Percentiles rank a stretch among this genome's conserved stretches.
phyloP scores from a whole-genome alignment of 2,113 vertebrate genomes.

The Gnathonemus longibarbis region DNA sequence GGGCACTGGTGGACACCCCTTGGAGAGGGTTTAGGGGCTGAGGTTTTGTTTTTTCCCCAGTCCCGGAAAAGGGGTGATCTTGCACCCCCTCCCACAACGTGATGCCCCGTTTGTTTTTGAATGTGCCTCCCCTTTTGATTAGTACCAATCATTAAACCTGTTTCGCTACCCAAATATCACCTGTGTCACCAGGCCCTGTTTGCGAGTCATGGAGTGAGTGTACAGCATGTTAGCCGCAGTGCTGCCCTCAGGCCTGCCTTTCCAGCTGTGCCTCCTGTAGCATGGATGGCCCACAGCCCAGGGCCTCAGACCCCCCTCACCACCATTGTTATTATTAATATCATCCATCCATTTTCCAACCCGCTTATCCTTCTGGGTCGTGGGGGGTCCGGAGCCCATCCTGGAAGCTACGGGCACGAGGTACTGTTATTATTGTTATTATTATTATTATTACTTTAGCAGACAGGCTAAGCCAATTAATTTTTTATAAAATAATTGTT shows the following conservation, averaged over 20 bases:
- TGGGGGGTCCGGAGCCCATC: too few species aligned
- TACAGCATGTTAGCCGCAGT: not conserved
- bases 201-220: not conserved
- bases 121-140: not conserved
- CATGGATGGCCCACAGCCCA: not conserved
- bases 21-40: not conserved
- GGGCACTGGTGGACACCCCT: not conserved
- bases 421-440: too few species aligned
- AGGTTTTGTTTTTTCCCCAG: not conserved
- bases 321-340: too few species aligned
- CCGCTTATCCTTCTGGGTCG: too few species aligned
- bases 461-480: not conserved
- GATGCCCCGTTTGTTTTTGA: not conserved
- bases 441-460: not conserved
- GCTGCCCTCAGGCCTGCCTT: not conserved
- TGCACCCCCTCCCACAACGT: not conserved
- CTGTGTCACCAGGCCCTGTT: not conserved
- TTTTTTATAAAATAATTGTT: not conserved
- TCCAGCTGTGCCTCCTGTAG: not conserved
- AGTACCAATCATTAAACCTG: not conserved
- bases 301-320: not conserved
- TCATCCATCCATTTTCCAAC: too few species aligned
- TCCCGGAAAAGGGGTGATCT: not conserved
- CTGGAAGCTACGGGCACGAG: too few species aligned
- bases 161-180: not conserved